Base-by-base conservation (phyloP, 1,140 invertebrate species). In the Acyrthosiphon pisum region DNA sequence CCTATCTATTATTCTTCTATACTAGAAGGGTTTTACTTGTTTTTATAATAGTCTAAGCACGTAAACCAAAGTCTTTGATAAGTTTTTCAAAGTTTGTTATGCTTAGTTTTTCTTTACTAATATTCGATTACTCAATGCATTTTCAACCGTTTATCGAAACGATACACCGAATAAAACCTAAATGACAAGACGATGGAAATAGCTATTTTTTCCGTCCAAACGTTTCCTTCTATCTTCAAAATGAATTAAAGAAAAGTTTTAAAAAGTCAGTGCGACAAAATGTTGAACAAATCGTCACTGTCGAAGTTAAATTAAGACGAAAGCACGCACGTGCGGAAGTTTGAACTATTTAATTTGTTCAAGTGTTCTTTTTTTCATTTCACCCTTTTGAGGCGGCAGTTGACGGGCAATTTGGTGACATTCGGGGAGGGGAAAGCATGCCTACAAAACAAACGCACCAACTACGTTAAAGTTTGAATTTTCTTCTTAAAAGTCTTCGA, bases 331-430 rank as follows among this genome's bases (percentile, higher is more conserved):
- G n/a, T 56, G n/a, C 88, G n/a, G 37, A 56, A 53, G 88, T 90
- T 90, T 90, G 18, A 60, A 90, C 53, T 60, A 90, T 90, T 90
- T 60, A 90, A 90, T 68, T 60, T 90, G 50, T 60, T 44, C 35
- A 37, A 90, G 89, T 90, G 89, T 60, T 90, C 30, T 60, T n/a
- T 90, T 90, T 90, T 60, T 90, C 41, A 90, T 90, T 90, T 90
- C 53, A 18, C 30, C 89, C 18, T 50, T 48, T 89, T 89, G 37
- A 86, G 83, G 37, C 37, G 22, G 20, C 23, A 90, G 50, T 41
- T 90, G 35, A 26, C 56, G 37, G 26, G 53, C 35, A 90, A 90
- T 90, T 60, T 90, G 53, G 50, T 56, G 35, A 56, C 14, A 53
- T 56, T 23, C 35, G 18, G 26, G 6, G 44, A 37, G 30, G 7